Evolutionary conservation across 2,113 vertebrate genomes (phyloP).

Genomic region (Pandion haliaetus): DNA sequence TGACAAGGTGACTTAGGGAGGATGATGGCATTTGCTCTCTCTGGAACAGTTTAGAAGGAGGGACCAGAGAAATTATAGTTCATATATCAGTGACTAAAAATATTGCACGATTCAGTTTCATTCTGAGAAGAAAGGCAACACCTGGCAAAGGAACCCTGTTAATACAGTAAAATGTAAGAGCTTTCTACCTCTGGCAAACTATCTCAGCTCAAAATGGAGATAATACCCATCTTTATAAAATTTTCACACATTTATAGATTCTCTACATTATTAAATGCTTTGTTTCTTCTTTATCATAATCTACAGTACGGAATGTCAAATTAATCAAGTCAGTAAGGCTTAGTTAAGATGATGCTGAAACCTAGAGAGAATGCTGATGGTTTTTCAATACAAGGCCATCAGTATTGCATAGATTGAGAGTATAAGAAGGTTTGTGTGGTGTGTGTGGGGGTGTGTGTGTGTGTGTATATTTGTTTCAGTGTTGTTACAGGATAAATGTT

Average conservation of each 20-base stretch:
- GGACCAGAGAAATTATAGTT: neutral
- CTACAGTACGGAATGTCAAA: neutral
- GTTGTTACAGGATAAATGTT: neutral
- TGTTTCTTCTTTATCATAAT: neutral
- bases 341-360: neutral
- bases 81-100: conserved; percentile 32
- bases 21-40: neutral
- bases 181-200: neutral
- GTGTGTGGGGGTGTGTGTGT: accelerated
- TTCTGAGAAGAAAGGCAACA: neutral
- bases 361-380: neutral
- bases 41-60: neutral
- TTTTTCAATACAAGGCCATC: neutral
- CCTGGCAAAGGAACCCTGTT: neutral
- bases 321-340: neutral
- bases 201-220: neutral
- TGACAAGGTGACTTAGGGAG: neutral
- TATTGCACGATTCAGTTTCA: neutral
- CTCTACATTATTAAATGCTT: neutral
- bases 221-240: neutral
- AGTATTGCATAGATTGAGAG: neutral
- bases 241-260: neutral
- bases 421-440: neutral
- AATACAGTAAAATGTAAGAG: neutral
- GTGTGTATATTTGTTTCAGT: neutral